phyloP scores from a whole-genome alignment of 1,140 invertebrate species.

The Drosophila ercepeae region DNA sequence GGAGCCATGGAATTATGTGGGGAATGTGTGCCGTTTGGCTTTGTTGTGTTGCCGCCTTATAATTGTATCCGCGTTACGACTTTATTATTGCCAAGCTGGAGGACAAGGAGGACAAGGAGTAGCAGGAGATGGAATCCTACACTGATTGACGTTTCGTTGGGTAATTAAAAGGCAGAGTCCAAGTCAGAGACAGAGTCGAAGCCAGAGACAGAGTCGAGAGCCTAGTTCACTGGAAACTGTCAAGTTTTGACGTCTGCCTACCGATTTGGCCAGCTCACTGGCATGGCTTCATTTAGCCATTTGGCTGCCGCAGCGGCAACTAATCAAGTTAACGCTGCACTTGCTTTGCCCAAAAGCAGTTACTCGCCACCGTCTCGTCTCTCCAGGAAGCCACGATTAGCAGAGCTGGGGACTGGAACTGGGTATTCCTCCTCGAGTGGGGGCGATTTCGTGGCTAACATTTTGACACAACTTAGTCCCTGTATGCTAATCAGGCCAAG shows the following conservation, averaged over 20 bases:
- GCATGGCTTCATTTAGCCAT: constrained; percentile 69
- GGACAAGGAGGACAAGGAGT: constrained; percentile 14
- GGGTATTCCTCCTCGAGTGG: neutral
- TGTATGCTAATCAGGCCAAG: constrained; percentile 75
- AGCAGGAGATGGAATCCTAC: constrained; percentile 11
- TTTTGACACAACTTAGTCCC: constrained; percentile 72
- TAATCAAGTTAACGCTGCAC: constrained; percentile 77
- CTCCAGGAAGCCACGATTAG: constrained; percentile 22
- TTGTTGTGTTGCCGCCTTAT: constrained; percentile 76
- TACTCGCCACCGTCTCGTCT: constrained; percentile 21
- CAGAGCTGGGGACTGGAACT: neutral
- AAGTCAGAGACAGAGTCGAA: neutral
- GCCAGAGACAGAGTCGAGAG: constrained; percentile 2
- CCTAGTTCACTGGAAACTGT: constrained; percentile 73
- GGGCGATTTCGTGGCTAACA: constrained; percentile 64
- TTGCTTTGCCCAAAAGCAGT: constrained; percentile 67
- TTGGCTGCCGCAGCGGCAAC: constrained; percentile 35
- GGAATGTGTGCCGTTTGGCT: constrained; percentile 74
- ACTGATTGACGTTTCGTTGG: constrained; percentile 68
- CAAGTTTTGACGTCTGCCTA: constrained; percentile 61
- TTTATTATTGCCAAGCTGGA: constrained; percentile 60
- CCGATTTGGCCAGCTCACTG: constrained; percentile 48
- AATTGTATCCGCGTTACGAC: constrained; percentile 81
- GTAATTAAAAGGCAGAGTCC: constrained; percentile 70
- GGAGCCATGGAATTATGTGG: constrained; percentile 39